These are phyloP conservation scores for Chelon labrosus DNA, from an alignment of 2,797 vertebrate genomes.

Conservation along the genomic window DNA sequence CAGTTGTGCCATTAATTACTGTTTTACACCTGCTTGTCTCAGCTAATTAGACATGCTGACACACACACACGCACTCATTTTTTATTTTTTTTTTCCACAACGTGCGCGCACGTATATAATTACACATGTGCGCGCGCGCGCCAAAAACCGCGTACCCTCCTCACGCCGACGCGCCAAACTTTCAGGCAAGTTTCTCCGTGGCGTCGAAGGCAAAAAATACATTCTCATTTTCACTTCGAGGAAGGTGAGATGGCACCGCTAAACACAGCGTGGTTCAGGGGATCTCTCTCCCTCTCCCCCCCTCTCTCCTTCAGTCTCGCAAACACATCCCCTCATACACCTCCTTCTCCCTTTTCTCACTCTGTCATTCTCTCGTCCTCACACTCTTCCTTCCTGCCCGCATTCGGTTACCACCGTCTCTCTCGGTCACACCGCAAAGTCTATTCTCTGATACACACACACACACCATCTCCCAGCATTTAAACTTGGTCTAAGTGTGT, in stretches of 20 bases:
- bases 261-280: slow-evolving; percentile 62
- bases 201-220: slow-evolving; percentile 74
- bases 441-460: slow-evolving; percentile 11
- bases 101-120: slow-evolving; percentile 5
- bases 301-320: slow-evolving; percentile 30
- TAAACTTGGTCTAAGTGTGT: slow-evolving; percentile 25
- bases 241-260: slow-evolving; percentile 74
- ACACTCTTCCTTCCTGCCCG: slow-evolving; percentile 28
- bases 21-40: slow-evolving; percentile 91
- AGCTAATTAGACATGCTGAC: slow-evolving; percentile 84
- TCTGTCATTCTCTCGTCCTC: slow-evolving; percentile 51
- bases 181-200: slow-evolving; percentile 40
- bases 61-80: slow-evolving; percentile 40
- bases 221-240: slow-evolving; percentile 76
- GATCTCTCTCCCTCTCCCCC: slow-evolving; percentile 46
- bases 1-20: slow-evolving; percentile 90
- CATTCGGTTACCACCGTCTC: slow-evolving; percentile 20
- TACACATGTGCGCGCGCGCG: neutral
- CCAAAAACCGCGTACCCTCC: slow-evolving; percentile 34
- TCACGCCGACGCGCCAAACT: slow-evolving; percentile 26
- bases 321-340: slow-evolving; percentile 48
- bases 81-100: neutral
- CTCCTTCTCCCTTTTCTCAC: slow-evolving; percentile 50
- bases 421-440: slow-evolving; percentile 14
- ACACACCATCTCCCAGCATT: slow-evolving; percentile 26